phyloP scores from a whole-genome alignment of 2,888 invertebrate species.

The Labia minor region DNA sequence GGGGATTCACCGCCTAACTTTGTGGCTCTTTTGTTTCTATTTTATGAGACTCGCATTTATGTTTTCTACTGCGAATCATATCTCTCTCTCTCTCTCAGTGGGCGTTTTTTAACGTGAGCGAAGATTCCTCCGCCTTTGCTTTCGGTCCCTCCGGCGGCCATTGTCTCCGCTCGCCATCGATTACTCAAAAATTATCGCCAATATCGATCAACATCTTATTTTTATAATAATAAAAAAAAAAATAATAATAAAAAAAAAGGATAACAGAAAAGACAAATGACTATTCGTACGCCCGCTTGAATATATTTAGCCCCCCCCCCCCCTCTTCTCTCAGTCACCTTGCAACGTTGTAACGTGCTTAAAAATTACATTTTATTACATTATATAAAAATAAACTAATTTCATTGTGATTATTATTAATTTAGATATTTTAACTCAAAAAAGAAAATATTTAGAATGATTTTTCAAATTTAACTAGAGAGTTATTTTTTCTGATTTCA shows the following conservation, averaged over 20 bases:
- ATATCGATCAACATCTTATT: slow-evolving; percentile 13
- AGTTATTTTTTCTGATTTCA: too few relatives aligned
- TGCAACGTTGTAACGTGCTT: too few relatives aligned
- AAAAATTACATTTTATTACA: too few relatives aligned
- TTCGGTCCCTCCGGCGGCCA: slow-evolving; percentile 2
- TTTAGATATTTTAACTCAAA: too few relatives aligned
- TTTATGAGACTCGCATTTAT: slow-evolving; percentile 13
- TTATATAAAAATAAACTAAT: too few relatives aligned
- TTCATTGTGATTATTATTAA: too few relatives aligned
- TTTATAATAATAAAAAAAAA: neutral
- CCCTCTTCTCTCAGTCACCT: too few relatives aligned
- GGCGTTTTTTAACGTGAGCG: slow-evolving; percentile 13
- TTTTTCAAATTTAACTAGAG: too few relatives aligned
- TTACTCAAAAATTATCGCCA: slow-evolving; percentile 8
- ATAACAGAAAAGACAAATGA: neutral
- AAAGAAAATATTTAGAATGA: too few relatives aligned
- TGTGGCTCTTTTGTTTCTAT: slow-evolving; percentile 13
- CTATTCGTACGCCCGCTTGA: neutral
- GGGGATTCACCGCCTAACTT: neutral
- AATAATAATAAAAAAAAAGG: neutral
- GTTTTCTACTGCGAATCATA: slow-evolving; percentile 13
- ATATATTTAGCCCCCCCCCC: too few relatives aligned
- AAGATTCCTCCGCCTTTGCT: neutral
- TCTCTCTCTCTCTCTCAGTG: neutral
- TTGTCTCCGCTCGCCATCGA: neutral